Evolutionary conservation across 2,888 invertebrate species (phyloP).

Genomic region (Melanostoma mellinum): DNA sequence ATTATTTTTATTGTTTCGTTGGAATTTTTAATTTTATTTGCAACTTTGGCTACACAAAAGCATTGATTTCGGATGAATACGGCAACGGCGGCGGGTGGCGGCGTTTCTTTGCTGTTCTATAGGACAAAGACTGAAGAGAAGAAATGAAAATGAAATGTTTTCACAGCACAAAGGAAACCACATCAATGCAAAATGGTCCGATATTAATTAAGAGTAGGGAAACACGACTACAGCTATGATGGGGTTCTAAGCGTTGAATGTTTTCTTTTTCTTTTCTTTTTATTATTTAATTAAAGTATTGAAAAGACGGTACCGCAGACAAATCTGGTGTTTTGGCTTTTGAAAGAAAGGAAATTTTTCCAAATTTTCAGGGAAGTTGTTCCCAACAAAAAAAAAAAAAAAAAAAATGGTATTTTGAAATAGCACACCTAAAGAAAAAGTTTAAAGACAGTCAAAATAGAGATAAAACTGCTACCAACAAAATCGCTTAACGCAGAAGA

Average conservation of each 20-base stretch:
- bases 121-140: not conserved
- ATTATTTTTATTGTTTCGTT: not conserved
- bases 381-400: too few species aligned
- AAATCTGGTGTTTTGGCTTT: not conserved
- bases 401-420: too few species aligned
- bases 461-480: too few species aligned
- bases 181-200: conserved; percentile 24
- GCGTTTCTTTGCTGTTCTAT: not conserved
- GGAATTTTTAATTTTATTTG: not conserved
- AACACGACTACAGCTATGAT: not conserved
- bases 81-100: not conserved
- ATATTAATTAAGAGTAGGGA: conserved; percentile 3
- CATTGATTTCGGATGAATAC: not conserved
- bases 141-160: not conserved
- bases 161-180: conserved; percentile 19
- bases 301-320: conserved; percentile 14
- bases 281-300: conserved; percentile 9
- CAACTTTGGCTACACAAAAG: conserved; percentile 10
- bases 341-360: too few species aligned
- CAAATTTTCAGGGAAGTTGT: not conserved
- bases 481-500: too few species aligned
- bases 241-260: not conserved
- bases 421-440: too few species aligned
- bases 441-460: too few species aligned
- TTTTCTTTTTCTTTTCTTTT: not conserved